Evolutionary conservation across 1,140 invertebrate species (phyloP).

Genomic region (Lysiphlebus fabarum): DNA sequence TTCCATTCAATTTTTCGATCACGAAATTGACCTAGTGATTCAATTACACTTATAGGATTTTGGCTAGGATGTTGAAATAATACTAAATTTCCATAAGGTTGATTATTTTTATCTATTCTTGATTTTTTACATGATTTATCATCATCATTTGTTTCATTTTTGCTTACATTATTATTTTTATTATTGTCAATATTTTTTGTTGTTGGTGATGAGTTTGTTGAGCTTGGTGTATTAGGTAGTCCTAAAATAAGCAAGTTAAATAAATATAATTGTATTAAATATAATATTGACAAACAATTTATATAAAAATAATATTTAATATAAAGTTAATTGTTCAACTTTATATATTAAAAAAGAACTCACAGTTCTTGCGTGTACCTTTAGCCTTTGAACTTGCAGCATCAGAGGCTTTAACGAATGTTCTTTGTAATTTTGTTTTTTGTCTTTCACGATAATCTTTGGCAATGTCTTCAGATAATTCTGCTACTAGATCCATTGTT

Average conservation of each 20-base stretch:
- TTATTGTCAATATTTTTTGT: background rate
- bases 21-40: slow-evolving; percentile 30
- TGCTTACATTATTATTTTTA: too few relatives aligned
- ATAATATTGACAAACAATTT: too few relatives aligned
- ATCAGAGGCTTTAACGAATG: slow-evolving; percentile 74
- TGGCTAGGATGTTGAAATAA: slow-evolving; percentile 41
- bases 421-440: slow-evolving; percentile 67
- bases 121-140: slow-evolving; percentile 27
- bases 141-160: slow-evolving; percentile 5
- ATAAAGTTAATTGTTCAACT: background rate
- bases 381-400: slow-evolving; percentile 70
- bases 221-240: slow-evolving; percentile 9
- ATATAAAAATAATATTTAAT: slow-evolving; percentile 4
- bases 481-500: slow-evolving; percentile 74
- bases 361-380: slow-evolving; percentile 58
- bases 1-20: slow-evolving; percentile 39
- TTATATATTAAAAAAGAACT: too few relatives aligned
- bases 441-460: slow-evolving; percentile 66
- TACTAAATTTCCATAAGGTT: slow-evolving; percentile 39
- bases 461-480: slow-evolving; percentile 69
- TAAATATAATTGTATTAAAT: background rate
- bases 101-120: slow-evolving; percentile 24
- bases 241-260: slow-evolving; percentile 10
- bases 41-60: slow-evolving; percentile 34
- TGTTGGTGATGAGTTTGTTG: background rate